phyloP scores from a whole-genome alignment of 2,888 invertebrate species.

The Clitarchus hookeri region DNA sequence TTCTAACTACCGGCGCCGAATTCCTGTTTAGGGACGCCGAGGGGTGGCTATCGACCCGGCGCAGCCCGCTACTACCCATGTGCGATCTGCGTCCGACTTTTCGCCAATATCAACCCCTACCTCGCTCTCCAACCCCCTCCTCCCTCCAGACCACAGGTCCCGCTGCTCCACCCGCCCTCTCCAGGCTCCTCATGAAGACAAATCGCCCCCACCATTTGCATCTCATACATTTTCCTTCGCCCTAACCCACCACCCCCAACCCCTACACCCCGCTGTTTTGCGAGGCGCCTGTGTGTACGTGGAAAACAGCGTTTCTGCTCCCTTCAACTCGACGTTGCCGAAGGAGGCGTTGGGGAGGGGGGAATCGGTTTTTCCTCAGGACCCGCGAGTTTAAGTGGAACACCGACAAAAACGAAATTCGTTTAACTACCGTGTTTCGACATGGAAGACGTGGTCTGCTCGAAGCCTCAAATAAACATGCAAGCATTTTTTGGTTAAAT shows the following conservation, averaged over 20 bases:
- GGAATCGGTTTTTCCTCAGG: not conserved
- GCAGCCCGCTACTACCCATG: not conserved
- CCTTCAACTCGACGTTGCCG: not conserved
- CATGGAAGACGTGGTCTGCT: not conserved
- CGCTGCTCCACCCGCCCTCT: not conserved
- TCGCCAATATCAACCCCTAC: not conserved
- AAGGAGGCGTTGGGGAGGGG: not conserved
- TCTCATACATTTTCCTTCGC: conserved; percentile 14
- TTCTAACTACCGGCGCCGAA: not conserved
- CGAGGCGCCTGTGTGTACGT: not conserved
- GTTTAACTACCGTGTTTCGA: not conserved
- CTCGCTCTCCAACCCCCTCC: not conserved
- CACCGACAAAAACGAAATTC: not conserved
- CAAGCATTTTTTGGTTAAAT: too few species aligned
- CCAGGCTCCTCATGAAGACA: conserved; percentile 1
- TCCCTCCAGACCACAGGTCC: not conserved
- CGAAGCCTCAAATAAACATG: too few species aligned
- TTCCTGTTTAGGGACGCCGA: not conserved
- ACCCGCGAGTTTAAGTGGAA: not conserved
- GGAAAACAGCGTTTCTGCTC: not conserved
- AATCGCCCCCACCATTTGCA: conserved; percentile 2
- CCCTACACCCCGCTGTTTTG: not conserved
- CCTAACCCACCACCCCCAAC: not conserved
- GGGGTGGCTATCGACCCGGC: not conserved
- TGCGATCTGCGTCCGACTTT: not conserved